Base-by-base conservation (phyloP, 2,888 invertebrate genomes). In the Willowsia nigromaculata region DNA sequence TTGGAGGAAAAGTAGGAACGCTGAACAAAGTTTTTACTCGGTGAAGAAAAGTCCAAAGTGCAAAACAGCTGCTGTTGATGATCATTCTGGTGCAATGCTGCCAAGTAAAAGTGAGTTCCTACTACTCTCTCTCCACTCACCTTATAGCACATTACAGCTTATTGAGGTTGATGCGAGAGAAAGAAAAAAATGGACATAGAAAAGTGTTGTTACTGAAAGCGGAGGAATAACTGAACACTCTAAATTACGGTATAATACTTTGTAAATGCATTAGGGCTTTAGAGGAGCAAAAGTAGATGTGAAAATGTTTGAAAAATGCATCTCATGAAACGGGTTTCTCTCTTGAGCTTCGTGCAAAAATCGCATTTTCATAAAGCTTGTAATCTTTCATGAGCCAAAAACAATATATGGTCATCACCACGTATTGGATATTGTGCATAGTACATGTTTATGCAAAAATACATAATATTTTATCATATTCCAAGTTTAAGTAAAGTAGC, bases 81-180 rank as follows among this genome's bases (percentile, higher is more conserved):
- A n/a, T n/a, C n/a, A n/a, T n/a, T n/a, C 11, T 68, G 33, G 13
- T 68, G 37, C n/a, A 30, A 25, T 22, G 37, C 11, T 71, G 43
- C 43, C 43, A 43, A 71, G 71, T 71, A 71, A 71, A 71, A 71
- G 71, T 71, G 71, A 71, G 71, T 71, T 43, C 22, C 18, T n/a
- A n/a, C n/a, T n/a, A n/a, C n/a, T n/a, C n/a, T n/a, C n/a, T n/a
- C n/a, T 18, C 18, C 11, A 22, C 40, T 33, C 37, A 18, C 62
- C 6, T 33, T 27, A 15, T 13, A 6, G 11, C 13, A 9, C 13
- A 43, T 9, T 43, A 43, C 43, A 59, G 18, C 5, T 5, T 37
- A 43, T 71, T 43, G 22, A 71, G 71, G 71, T 43, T 71, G 43
- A 22, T 18, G 71, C 43, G 43, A 71, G 71, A 22, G 27, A 13